These are phyloP conservation scores for Paralichthys olivaceus DNA, from an alignment of 2,113 vertebrate genomes.

Conservation along the genomic window DNA sequence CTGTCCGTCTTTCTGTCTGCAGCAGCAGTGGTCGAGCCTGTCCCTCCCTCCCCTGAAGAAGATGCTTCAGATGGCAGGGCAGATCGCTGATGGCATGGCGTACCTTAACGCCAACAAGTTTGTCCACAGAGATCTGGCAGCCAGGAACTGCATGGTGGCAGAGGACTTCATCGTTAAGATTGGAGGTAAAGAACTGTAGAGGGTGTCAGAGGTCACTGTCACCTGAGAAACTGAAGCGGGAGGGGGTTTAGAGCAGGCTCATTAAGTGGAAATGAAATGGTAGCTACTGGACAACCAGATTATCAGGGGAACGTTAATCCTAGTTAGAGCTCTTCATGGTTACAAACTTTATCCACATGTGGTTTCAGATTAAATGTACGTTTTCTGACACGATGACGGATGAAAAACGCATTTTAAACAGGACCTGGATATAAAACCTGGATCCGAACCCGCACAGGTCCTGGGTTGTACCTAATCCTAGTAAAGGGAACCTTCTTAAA, in stretches of 20 bases:
- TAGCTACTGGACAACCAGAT: neutral
- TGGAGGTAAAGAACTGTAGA: conserved; percentile 84
- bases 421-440: no score
- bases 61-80: conserved; percentile 99
- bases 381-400: no score
- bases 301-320: neutral
- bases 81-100: conserved; percentile 98
- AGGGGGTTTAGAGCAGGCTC: neutral
- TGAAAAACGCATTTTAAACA: no score
- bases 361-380: no score
- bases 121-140: conserved; percentile 96
- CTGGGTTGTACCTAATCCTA: no score
- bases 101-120: conserved; percentile 99
- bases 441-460: no score
- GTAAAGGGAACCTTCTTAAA: neutral
- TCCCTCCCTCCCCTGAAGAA: conserved; percentile 93
- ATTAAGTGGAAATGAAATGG: neutral
- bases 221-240: neutral
- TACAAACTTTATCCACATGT: no score
- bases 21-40: conserved; percentile 87
- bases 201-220: neutral
- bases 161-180: conserved; percentile 98
- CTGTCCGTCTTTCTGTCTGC: conserved; percentile 22
- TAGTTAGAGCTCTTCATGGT: neutral
- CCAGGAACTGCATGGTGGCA: conserved; percentile 98